Percentiles rank a stretch among this genome's conserved stretches.
phyloP scores from a whole-genome alignment of 2,797 vertebrate genomes.

The Pristis pectinata region DNA sequence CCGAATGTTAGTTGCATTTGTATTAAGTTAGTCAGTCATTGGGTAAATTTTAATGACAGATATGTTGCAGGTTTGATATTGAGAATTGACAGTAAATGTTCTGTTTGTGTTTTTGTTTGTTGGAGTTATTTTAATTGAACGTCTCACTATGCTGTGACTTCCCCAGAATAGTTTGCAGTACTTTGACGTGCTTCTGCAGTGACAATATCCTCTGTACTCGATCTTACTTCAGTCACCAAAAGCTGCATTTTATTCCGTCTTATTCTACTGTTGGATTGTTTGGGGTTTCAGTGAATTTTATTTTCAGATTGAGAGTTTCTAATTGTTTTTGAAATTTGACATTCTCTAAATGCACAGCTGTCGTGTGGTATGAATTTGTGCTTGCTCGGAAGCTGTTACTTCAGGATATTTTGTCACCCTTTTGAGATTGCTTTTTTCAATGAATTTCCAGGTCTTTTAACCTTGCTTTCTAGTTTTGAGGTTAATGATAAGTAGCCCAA shows the following conservation, averaged over 20 bases:
- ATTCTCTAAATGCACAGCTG: background rate
- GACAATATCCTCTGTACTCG: background rate
- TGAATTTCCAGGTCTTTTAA: background rate
- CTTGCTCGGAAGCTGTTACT: background rate
- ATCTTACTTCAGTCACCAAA: background rate
- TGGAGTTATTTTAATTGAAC: background rate
- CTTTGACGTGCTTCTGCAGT: background rate
- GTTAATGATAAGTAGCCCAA: background rate
- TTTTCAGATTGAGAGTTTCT: background rate
- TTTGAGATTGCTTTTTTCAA: background rate
- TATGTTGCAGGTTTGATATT: background rate
- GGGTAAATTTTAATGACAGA: constrained; percentile 3
- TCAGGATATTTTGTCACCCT: background rate
- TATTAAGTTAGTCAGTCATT: background rate
- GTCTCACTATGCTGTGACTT: background rate
- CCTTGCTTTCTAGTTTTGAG: background rate
- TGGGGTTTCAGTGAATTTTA: background rate
- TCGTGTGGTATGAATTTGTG: background rate
- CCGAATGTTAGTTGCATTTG: background rate
- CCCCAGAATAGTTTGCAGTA: background rate
- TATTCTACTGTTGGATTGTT: background rate
- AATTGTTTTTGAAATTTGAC: background rate
- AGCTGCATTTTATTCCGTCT: background rate
- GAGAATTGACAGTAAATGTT: background rate
- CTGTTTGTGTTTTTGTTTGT: background rate